phyloP scores from a whole-genome alignment of 2,797 vertebrate species.

The Pipistrellus pygmaeus region DNA sequence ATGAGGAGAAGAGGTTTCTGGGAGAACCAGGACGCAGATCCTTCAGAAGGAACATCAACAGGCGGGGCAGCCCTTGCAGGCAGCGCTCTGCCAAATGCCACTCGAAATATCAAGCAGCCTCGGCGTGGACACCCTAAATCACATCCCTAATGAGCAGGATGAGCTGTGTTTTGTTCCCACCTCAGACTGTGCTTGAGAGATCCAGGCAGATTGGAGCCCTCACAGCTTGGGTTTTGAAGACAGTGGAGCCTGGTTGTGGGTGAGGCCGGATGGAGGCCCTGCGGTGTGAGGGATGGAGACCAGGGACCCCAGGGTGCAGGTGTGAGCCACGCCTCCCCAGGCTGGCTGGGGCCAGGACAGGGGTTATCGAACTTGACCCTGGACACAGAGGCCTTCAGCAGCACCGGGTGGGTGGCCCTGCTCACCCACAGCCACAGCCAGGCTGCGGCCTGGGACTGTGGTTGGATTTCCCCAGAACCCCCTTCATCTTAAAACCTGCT shows the following conservation, averaged over 20 bases:
- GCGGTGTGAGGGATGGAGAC: neutral
- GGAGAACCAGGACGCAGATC: neutral
- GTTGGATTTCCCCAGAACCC: neutral
- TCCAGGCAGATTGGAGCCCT: neutral
- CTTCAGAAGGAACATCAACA: neutral
- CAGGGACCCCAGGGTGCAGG: neutral
- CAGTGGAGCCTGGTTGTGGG: neutral
- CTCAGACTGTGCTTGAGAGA: neutral
- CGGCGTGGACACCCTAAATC: neutral
- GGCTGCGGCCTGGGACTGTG: neutral
- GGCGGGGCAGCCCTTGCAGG: neutral
- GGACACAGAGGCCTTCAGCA: neutral
- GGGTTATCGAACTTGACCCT: neutral
- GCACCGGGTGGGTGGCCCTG: neutral
- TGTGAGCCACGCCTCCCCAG: neutral
- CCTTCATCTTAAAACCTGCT: slow-evolving; percentile 52
- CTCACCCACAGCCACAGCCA: neutral
- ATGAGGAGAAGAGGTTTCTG: neutral
- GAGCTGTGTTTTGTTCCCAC: neutral
- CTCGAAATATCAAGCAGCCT: neutral
- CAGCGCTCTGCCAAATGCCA: neutral
- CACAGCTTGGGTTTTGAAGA: neutral
- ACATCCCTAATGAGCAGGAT: neutral
- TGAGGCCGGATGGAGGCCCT: neutral
- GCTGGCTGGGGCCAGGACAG: neutral